phyloP scores from a whole-genome alignment of 2,797 vertebrate genomes.

The Nasua narica region DNA sequence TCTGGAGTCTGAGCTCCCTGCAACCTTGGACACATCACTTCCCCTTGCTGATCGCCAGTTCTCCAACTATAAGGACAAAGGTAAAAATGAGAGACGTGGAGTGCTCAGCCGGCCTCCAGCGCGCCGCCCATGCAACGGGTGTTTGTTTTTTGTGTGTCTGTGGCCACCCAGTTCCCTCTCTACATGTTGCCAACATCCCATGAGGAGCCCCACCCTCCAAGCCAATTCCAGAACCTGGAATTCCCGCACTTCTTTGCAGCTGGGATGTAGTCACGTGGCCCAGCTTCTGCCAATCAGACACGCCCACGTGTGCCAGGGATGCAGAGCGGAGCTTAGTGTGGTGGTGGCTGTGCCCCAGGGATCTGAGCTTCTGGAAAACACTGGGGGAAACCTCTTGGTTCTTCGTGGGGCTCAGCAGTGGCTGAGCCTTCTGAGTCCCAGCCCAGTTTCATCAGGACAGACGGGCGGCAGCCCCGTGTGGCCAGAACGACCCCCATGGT shows the following conservation, averaged over 20 bases:
- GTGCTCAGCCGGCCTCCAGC: rapidly evolving
- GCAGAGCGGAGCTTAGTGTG: not conserved
- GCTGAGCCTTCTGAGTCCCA: too few species aligned
- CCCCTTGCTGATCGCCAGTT: too few species aligned
- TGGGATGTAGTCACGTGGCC: not conserved
- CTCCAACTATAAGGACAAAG: not conserved
- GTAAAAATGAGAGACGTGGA: rapidly evolving
- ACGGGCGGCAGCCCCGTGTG: rapidly evolving
- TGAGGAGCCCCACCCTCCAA: not conserved
- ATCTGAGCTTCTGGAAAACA: not conserved
- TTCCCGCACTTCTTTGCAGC: not conserved
- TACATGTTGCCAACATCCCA: not conserved
- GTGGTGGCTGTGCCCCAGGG: not conserved
- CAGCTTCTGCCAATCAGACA: not conserved
- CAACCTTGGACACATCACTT: not conserved
- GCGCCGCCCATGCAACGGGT: rapidly evolving
- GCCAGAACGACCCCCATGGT: rapidly evolving
- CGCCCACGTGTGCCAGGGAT: rapidly evolving
- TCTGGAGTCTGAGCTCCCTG: not conserved
- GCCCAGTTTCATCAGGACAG: not conserved
- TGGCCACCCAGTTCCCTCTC: not conserved
- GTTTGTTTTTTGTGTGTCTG: not conserved
- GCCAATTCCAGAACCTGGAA: not conserved
- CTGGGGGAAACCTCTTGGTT: not conserved
- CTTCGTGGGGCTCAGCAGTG: not conserved